Base-by-base conservation (phyloP, 2,888 invertebrate genomes). In the Heliconius erato region DNA sequence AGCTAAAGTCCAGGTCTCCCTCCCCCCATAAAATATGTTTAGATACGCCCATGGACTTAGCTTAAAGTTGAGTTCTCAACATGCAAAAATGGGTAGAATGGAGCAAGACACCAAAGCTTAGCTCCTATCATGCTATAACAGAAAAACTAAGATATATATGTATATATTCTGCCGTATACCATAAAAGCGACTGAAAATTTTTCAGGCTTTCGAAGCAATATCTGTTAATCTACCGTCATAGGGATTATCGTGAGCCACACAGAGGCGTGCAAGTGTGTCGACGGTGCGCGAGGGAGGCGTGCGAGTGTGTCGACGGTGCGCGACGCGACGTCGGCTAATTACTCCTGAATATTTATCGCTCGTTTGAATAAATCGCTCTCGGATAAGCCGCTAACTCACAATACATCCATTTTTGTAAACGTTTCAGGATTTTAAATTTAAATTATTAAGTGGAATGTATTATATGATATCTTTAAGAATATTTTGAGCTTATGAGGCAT, bases 291-390 rank as follows among this genome's bases (percentile, higher is more conserved):
- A 12, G 12, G 74, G 35, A 44, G 67, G 40, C 49, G 40, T 78
- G 40, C 77, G 65, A 65, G 78, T 67, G 89, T 91, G 93, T 93
- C 92, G 94, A 91, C 90, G 91, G 89, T 26, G 44, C 65, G 44
- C 67, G 26, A 67, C 78, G 78, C 78, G 78, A 26, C 90, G 91
- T 89, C 89, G 92, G 94, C 93, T 95, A 95, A 95, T 95, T 95
- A 94, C 94, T 95, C 91, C 92, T 95, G 95, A 95, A 95, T 95
- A 95, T 95, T 95, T 95, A 95, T 95, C 94, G 94, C 94, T 94
- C 94, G 94, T 95, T 95, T 94, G 94, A 94, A 94, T 95, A 95
- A 94, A 94, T 94, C 94, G 94, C 92, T 88, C 87, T 92, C 90
- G 91, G 90, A 91, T 93, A 93, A 93, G 92, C 93, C 92, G 92